Base-by-base conservation (phyloP, 2,113 vertebrate species). In the Poeciliopsis prolifica region DNA sequence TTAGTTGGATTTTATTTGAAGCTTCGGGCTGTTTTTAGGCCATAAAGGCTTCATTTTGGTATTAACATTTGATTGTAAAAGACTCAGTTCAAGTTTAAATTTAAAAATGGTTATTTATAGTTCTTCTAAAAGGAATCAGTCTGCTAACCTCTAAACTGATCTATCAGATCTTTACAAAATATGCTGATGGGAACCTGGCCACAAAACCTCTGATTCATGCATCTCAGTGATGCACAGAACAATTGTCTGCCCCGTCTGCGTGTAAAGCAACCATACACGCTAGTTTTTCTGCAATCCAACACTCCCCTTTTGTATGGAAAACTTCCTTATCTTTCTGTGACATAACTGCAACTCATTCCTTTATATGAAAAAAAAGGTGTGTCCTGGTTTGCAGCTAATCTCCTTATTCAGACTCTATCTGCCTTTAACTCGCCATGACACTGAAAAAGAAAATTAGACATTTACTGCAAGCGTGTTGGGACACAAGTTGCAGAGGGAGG, bases 401-500 rank as follows among this genome's bases (percentile, higher is more conserved):
- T 24, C 37, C 30, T 24, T 61, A 44, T 30, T 31, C 37, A 42
- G 40, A 35, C 26, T 44, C 30, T 63, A 19, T 63, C 6, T 15
- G 42, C 15, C 9, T 62, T 63, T 72, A 68, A n/a, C 51, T 26
- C 1, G 72, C 42, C 10, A 8, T 26, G 28, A 33, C 5, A 70
- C n/a, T 5, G 42, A 40, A 69, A 28, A 48, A 73, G 58, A 42
- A n/a, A 74, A 72, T 70, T 68, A 76, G 22, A 13, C 29, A 4
- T 68, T 48, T 31, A 35, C 51, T 65, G 71, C 64, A 81, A 73
- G 84, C 89, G 75, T 86, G 92, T 84, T 82, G 77, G 81, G 86
- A 76, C 88, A 85, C 69, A 90, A 78, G 35, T 64, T 26, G 65
- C 75, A 28, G 61, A 68, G 12, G 68, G 31, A 67, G 66, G 26